phyloP scores from a whole-genome alignment of 35 echinoderm and acorn worm genomes.

The Apostichopus californicus region DNA sequence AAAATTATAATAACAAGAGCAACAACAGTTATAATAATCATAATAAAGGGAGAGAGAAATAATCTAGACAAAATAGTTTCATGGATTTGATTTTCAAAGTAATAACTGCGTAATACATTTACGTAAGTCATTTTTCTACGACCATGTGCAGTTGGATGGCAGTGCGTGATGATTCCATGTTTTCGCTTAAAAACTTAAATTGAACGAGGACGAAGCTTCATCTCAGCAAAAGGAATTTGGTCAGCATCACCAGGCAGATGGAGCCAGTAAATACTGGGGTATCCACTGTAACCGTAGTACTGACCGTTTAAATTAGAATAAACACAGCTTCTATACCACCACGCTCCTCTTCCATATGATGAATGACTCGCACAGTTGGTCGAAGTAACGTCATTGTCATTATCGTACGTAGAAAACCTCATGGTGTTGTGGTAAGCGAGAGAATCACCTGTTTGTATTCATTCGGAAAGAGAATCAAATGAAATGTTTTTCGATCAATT shows the following conservation, averaged over 20 bases:
- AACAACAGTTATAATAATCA: too few species aligned
- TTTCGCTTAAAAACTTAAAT: too few species aligned
- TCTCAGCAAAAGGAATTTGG: conserved; percentile 29
- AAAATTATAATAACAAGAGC: too few species aligned
- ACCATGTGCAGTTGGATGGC: too few species aligned
- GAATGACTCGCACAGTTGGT: conserved; percentile 11
- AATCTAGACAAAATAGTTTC: too few species aligned
- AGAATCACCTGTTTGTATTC: conserved; percentile 18
- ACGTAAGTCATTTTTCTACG: too few species aligned
- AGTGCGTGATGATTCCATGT: too few species aligned
- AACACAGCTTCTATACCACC: conserved; percentile 40
- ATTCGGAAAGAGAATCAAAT: too few species aligned
- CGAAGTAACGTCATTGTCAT: not conserved
- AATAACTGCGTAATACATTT: too few species aligned
- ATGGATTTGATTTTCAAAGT: too few species aligned
- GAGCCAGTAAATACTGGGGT: not conserved
- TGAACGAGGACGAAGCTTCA: conserved; percentile 5
- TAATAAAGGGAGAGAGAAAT: too few species aligned
- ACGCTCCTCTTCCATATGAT: not conserved
- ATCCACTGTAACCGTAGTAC: not conserved
- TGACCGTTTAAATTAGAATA: conserved; percentile 37
- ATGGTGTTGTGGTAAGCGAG: conserved; percentile 8
- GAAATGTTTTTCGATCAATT: too few species aligned
- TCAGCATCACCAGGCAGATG: not conserved
- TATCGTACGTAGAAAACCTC: conserved; percentile 30